Conservation (phyloP, 2,797 vertebrate genomes). For the Enteromius viviparus region DNA sequence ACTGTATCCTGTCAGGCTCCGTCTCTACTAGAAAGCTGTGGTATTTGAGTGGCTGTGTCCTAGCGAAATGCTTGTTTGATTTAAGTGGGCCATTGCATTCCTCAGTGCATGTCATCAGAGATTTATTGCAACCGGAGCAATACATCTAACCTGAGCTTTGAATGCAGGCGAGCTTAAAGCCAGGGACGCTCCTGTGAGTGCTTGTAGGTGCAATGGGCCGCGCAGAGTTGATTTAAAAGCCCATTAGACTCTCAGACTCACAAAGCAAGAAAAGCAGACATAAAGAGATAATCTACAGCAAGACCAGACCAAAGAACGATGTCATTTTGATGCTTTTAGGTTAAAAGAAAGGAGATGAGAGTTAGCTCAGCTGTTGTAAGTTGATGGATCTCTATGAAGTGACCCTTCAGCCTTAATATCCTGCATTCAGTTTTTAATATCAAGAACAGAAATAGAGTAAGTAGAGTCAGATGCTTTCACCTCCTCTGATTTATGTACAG, state of each 20-base stretch:
- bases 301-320: background rate
- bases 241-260: slow-evolving; percentile 59
- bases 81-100: slow-evolving; percentile 57
- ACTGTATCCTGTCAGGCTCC: slow-evolving; percentile 3
- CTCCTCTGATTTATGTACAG: slow-evolving; percentile 65
- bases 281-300: slow-evolving; percentile 18
- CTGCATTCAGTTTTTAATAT: slow-evolving; percentile 50
- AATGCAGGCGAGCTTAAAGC: slow-evolving; percentile 68
- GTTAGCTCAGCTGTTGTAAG: slow-evolving; percentile 45
- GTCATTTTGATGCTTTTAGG: slow-evolving; percentile 12
- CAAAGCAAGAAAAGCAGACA: slow-evolving; percentile 8
- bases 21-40: slow-evolving; percentile 20
- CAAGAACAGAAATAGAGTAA: slow-evolving; percentile 42
- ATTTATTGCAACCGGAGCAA: slow-evolving; percentile 69
- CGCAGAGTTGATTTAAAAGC: slow-evolving; percentile 50
- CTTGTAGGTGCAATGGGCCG: slow-evolving; percentile 48
- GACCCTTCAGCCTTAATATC: background rate
- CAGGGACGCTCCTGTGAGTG: slow-evolving; percentile 65
- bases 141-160: slow-evolving; percentile 48
- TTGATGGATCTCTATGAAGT: slow-evolving; percentile 26
- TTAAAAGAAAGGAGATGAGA: slow-evolving; percentile 54
- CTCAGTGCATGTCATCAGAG: slow-evolving; percentile 64
- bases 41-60: slow-evolving; percentile 22
- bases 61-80: slow-evolving; percentile 58
- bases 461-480: slow-evolving; percentile 62